Conservation (phyloP, 2,888 invertebrate species). For the Halictus quadricinctus region DNA sequence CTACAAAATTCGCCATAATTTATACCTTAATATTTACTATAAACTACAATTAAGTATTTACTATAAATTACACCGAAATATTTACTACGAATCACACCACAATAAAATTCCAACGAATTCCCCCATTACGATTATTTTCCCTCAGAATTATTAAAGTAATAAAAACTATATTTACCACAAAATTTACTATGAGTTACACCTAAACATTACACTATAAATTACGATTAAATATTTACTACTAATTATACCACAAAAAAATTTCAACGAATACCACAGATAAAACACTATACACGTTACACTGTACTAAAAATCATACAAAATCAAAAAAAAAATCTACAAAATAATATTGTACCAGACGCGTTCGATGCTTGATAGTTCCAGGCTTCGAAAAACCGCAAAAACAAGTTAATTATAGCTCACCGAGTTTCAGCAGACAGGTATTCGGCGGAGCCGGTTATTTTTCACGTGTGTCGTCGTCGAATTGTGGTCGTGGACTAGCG, state of each 20-base stretch:
- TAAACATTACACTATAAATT: too few relatives aligned
- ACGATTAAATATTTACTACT: too few relatives aligned
- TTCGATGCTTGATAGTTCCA: background rate
- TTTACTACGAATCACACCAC: background rate
- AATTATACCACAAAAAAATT: too few relatives aligned
- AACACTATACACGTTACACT: too few relatives aligned
- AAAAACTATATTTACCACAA: background rate
- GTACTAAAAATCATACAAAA: background rate
- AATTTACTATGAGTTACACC: too few relatives aligned
- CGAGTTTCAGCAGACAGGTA: background rate
- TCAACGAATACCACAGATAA: too few relatives aligned
- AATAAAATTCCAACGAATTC: background rate
- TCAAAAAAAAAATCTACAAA: background rate
- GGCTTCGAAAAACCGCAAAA: background rate
- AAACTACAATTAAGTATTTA: background rate
- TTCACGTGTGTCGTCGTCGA: background rate
- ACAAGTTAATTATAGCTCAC: background rate
- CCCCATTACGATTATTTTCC: background rate
- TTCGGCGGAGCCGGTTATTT: background rate
- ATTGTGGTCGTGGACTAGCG: conserved; percentile 2
- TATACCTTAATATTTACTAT: background rate
- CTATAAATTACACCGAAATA: background rate
- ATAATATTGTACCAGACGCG: background rate
- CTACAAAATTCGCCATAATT: too few relatives aligned
- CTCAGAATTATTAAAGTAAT: background rate